phyloP scores from a whole-genome alignment of 2,797 vertebrate species.

The Botia kubotai region DNA sequence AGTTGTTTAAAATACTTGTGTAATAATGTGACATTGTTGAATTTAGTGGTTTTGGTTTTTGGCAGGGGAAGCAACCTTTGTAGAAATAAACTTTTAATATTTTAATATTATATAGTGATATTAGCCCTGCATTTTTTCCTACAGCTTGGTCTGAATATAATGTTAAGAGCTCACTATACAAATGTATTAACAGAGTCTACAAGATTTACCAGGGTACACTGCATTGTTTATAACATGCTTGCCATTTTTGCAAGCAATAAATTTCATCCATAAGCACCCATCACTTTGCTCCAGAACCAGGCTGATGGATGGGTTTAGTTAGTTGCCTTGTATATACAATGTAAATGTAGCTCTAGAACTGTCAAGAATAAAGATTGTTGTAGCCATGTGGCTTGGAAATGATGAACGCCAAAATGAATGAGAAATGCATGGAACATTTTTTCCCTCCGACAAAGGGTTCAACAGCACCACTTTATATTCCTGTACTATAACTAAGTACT shows the following conservation, averaged over 20 bases:
- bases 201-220: not conserved
- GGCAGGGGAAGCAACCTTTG: not conserved
- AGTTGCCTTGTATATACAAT: not conserved
- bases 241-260: not conserved
- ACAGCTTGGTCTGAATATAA: too few relatives aligned
- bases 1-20: conserved; percentile 28
- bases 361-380: not conserved
- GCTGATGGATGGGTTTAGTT: not conserved
- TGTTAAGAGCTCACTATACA: too few relatives aligned
- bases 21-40: not conserved
- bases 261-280: not conserved
- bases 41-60: conserved; percentile 57
- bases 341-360: not conserved
- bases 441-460: conserved; percentile 4
- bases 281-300: not conserved
- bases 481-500: not conserved
- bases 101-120: not conserved
- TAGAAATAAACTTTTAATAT: not conserved
- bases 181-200: too few relatives aligned
- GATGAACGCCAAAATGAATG: not conserved
- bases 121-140: not conserved
- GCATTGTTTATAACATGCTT: not conserved
- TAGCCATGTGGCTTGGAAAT: not conserved
- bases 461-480: conserved; percentile 13
- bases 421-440: not conserved